Base-by-base conservation (phyloP, 2,888 invertebrate species). In the Pandemis cinnamomeana region DNA sequence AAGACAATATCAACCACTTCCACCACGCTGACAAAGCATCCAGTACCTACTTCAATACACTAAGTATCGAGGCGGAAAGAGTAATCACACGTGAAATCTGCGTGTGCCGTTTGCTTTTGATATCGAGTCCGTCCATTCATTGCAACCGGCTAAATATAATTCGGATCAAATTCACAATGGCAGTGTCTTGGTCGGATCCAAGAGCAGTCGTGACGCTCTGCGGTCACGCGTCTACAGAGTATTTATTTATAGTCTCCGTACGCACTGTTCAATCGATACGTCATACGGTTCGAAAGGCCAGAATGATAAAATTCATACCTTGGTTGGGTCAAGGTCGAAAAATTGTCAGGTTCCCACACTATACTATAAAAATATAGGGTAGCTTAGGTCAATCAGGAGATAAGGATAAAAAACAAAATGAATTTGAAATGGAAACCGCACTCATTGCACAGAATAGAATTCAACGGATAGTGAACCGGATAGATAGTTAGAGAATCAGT, bases 181-280 rank as follows among this genome's bases (percentile, higher is more conserved):
- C 89, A 89, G 86, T 91, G 90, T 91, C 92, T 89, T 90, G 92
- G 92, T 91, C 91, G 89, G 83, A 86, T 84, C 89, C 91, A 91
- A 91, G 91, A 91, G 82, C 91, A 86, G 76, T 81, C 80, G 87
- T 92, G 92, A 91, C 92, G 92, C 79, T 74, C 75, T 84, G 80
- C 84, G 85, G 85, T 90, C 91, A 89, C 90, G 91, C 88, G 90
- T 85, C 78, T 71, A 71, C 76, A 77, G 80, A 76, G 27, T n/a
- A 27, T 58, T 58, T 92, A 92, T 91, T 89, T 89, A 87, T 92
- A 92, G 87, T 10, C 67, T 61, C 62, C 42, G 62, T 64, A 64
- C 42, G 7, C 41, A 67, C 58, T 36, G 61, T 51, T 41, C 66
- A 61, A 71, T 67, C 61, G 64, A 66, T 70, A 63, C 68, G 62